Evolutionary conservation across 1,140 invertebrate genomes (phyloP), one percentile per base, ranked within the genome.

Genomic region (Eumeta japonica): DNA sequence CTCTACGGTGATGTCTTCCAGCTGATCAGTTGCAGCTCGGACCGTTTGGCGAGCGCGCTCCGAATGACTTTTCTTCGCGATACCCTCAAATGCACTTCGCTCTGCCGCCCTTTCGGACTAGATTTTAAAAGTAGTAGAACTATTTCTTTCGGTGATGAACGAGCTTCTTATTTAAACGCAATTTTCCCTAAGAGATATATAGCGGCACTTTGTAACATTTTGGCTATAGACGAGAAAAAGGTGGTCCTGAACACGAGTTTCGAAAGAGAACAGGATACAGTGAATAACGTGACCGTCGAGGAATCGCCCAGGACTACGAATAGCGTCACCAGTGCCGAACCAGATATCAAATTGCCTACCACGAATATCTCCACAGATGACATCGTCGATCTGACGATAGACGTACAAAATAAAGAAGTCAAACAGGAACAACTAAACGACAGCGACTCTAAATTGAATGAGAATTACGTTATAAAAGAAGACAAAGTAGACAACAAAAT

Each of bases 201-300:
- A 34, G 80, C 86, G 9, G 86, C 87, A n/a, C 66, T 90, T 28
- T 92, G 88, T 59, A 88, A 89, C 58, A 74, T 83, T 20, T 57
- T 87, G 13, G 84, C 83, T 2, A 79, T 83, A 27, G 77, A 78
- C 27, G 80, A 85, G 42, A 81, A 81, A 33, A 84, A 84, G 60
- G 79, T 83, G n/a, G 76, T 81, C n/a, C 60, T 85, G 31, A 86
- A 86, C 50, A 75, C 77, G 2, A 81, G 77, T 44, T 76, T 66
- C 45, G 75, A 77, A 55, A 67, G 62, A 20, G 72, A 77, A 62
- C 45, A 60, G 31, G 75, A 77, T 47, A 61, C 68, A 47, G 76
- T 71, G 45, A 63, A 58, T 35, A 78, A 79, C 58, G 51, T 72
- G 37, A 78, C 77, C 28, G 53, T 68, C 9, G 75, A 77, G 40